A percentile compares a stretch with the other conserved stretches of the same genome.
phyloP scores from a whole-genome alignment of 37 sponge, comb jelly and placozoan genomes.

The Cladorhizidae sp. region DNA sequence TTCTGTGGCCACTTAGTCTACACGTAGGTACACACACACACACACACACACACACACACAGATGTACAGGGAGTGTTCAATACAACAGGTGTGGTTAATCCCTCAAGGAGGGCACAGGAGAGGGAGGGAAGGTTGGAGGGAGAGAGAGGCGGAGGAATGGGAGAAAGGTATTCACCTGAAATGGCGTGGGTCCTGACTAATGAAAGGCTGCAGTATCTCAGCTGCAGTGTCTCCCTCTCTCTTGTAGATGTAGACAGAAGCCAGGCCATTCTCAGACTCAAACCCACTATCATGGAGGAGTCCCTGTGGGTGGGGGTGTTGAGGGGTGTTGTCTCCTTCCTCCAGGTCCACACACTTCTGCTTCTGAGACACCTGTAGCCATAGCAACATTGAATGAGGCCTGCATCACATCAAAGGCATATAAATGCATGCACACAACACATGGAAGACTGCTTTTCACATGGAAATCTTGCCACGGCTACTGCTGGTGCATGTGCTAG shows the following conservation, averaged over 20 bases:
- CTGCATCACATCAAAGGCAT: neutral
- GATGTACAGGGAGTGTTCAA: neutral
- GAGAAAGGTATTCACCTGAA: constrained; percentile 18
- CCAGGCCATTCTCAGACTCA: constrained; percentile 66
- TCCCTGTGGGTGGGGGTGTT: neutral
- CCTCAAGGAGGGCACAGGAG: constrained; percentile 7
- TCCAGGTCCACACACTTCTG: constrained; percentile 3
- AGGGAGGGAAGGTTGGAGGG: neutral
- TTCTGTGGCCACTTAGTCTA: constrained; percentile 48
- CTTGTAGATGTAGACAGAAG: constrained; percentile 82
- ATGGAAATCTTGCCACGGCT: too few species aligned
- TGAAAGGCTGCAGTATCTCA: constrained; percentile 85
- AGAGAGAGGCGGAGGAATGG: neutral
- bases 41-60: neutral
- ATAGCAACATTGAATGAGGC: neutral
- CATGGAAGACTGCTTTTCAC: too few species aligned
- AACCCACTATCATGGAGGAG: constrained; percentile 18
- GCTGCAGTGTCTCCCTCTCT: constrained; percentile 78
- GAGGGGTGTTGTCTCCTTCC: neutral
- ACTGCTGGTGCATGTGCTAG: too few species aligned
- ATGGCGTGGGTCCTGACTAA: constrained; percentile 74
- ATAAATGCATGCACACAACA: too few species aligned
- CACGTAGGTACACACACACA: too few species aligned
- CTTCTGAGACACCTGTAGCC: constrained; percentile 22
- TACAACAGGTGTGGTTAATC: too few species aligned